Percentiles rank a stretch among this genome's conserved stretches.
phyloP scores from a whole-genome alignment of 2,113 vertebrate species.

The Ciconia stormi region DNA sequence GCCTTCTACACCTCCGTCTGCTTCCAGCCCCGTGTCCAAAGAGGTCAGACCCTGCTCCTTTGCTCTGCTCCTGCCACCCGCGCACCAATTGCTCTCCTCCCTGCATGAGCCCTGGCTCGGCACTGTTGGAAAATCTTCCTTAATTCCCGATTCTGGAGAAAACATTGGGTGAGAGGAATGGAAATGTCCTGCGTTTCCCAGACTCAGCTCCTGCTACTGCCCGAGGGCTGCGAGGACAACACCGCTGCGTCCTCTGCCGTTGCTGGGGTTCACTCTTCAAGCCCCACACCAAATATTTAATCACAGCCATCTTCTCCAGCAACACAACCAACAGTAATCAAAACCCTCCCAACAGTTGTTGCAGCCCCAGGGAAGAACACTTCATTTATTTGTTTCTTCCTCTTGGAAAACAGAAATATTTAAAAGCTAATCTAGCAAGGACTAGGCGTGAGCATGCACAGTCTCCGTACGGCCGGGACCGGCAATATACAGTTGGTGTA shows the following conservation, averaged over 20 bases:
- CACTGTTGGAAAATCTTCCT: background rate
- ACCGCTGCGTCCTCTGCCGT: background rate
- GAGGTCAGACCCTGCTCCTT: background rate
- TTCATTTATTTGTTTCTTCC: slow-evolving; percentile 7
- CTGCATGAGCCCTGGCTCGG: accelerated
- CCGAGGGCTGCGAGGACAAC: background rate
- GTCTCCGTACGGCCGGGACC: background rate
- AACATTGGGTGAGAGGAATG: background rate
- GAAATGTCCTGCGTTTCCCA: background rate
- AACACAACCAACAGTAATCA: slow-evolving; percentile 5
- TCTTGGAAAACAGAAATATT: slow-evolving; percentile 2
- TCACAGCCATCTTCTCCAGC: background rate
- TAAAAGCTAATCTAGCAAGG: background rate
- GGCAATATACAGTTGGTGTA: accelerated
- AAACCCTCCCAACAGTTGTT: slow-evolving; percentile 33
- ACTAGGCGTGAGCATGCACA: background rate
- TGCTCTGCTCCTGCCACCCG: background rate
- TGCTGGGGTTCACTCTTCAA: background rate
- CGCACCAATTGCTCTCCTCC: background rate
- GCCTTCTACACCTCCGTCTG: background rate
- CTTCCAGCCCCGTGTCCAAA: background rate
- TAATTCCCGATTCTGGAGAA: background rate
- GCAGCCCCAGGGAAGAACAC: background rate
- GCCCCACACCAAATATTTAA: background rate
- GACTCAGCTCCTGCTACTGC: accelerated